Conservation (phyloP, 2,113 vertebrate species). For the Gymnorhina tibicen region DNA sequence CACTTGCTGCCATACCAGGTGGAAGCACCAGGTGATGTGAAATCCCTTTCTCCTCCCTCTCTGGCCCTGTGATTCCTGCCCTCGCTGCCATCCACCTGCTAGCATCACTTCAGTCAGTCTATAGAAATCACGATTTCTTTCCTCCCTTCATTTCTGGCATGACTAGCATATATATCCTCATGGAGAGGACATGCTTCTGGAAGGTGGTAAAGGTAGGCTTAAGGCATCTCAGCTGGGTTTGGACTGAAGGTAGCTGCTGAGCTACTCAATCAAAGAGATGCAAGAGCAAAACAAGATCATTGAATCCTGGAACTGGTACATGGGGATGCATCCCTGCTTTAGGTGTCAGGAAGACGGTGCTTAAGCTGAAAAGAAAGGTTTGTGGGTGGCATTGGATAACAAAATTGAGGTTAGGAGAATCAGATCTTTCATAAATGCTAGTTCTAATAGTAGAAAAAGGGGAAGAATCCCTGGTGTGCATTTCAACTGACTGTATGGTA, state of each 20-base stretch:
- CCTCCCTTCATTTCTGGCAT: fast-evolving
- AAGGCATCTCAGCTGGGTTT: background rate
- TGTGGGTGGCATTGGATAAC: background rate
- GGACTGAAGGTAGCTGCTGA: background rate
- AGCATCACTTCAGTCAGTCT: background rate
- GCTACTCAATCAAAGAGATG: background rate
- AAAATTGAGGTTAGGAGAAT: background rate
- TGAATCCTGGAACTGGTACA: background rate
- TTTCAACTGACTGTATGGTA: background rate
- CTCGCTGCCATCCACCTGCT: fast-evolving
- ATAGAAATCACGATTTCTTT: background rate
- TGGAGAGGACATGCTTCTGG: background rate
- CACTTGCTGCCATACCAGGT: background rate
- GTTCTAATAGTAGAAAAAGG: background rate
- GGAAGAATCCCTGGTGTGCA: background rate
- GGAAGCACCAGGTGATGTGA: background rate
- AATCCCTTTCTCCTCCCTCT: background rate
- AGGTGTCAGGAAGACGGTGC: background rate
- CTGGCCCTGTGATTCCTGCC: background rate
- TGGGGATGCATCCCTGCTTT: background rate
- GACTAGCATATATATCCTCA: background rate
- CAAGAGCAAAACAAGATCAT: background rate
- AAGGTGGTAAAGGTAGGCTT: background rate
- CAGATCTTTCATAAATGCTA: background rate
- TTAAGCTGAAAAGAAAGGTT: background rate